phyloP scores from a whole-genome alignment of 2,888 invertebrate species.

The Sepiola atlantica region DNA sequence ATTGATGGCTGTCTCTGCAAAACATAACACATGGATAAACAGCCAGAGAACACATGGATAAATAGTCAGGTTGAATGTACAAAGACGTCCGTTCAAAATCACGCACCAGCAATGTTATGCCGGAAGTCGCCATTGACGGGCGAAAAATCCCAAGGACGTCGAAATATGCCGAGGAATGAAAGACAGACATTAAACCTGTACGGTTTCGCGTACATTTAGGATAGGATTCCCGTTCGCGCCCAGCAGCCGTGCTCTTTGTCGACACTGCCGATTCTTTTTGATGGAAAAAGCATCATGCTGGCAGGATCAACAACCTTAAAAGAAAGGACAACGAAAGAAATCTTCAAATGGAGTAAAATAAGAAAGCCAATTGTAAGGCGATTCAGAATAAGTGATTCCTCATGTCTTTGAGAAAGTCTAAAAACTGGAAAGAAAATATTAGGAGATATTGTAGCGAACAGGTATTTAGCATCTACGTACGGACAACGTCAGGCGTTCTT shows the following conservation, averaged over 20 bases:
- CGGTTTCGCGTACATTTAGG: background rate
- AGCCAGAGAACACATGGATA: background rate
- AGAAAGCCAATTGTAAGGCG: background rate
- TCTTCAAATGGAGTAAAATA: background rate
- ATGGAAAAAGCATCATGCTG: background rate
- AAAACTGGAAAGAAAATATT: background rate
- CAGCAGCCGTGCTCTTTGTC: background rate
- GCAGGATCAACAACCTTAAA: background rate
- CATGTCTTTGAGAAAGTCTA: background rate
- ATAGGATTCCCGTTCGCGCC: background rate
- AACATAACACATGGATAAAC: background rate
- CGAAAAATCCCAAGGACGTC: background rate
- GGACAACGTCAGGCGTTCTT: too few species aligned
- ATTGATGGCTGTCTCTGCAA: background rate
- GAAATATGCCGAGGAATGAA: background rate
- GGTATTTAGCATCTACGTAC: background rate
- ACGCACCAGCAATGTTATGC: slow-evolving; percentile 2
- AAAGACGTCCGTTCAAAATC: background rate
- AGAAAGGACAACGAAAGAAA: background rate
- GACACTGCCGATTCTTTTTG: background rate
- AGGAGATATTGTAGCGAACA: background rate
- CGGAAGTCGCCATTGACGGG: background rate
- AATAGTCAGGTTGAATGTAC: background rate
- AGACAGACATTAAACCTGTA: background rate
- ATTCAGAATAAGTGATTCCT: slow-evolving; percentile 6